A percentile compares a stretch with the other conserved stretches of the same genome.
phyloP scores from a whole-genome alignment of 2,113 vertebrate genomes.

The Grammomys surdaster region DNA sequence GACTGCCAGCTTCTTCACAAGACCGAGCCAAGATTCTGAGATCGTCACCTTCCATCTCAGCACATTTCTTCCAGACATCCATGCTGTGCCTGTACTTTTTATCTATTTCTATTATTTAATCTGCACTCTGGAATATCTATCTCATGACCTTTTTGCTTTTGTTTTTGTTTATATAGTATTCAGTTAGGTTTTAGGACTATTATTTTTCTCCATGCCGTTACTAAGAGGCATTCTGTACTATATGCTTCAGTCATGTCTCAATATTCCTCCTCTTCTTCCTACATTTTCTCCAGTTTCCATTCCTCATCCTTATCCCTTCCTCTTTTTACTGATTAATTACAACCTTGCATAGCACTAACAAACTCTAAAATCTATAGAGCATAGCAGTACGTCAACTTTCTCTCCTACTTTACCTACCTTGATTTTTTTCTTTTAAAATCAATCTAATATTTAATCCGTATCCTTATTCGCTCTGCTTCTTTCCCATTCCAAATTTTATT shows the following conservation, averaged over 20 bases:
- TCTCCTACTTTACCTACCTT: neutral
- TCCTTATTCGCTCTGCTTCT: neutral
- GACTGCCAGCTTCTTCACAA: neutral
- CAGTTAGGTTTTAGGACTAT: neutral
- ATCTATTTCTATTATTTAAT: neutral
- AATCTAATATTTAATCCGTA: neutral
- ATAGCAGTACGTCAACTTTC: neutral
- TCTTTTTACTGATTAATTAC: neutral
- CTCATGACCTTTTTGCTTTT: neutral
- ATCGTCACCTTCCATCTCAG: neutral
- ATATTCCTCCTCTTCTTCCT: neutral
- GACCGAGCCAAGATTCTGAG: neutral
- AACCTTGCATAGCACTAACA: neutral
- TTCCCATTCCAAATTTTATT: neutral
- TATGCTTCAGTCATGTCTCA: neutral
- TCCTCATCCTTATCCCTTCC: neutral
- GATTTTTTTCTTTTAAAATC: neutral
- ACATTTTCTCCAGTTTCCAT: neutral
- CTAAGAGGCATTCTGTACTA: neutral
- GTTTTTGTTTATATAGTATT: neutral
- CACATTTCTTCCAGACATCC: neutral
- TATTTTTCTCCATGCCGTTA: neutral
- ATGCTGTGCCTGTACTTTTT: neutral
- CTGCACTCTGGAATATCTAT: neutral
- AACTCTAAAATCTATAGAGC: neutral